Percentiles rank a stretch among this genome's conserved stretches.
Evolutionary conservation across 1,140 invertebrate genomes (phyloP).

Genomic region (Anoplophora glabripennis): DNA sequence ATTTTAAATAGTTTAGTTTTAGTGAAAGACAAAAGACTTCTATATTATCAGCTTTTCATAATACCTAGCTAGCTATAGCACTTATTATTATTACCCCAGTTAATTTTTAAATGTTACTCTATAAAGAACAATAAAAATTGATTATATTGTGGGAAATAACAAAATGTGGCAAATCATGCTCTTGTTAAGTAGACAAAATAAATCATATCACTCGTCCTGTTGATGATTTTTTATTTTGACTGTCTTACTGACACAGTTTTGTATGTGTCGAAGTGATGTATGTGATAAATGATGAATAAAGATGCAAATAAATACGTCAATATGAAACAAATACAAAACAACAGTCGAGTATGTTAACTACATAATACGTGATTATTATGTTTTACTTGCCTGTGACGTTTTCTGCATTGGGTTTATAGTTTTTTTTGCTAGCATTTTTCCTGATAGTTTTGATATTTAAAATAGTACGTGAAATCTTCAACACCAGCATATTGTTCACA

Average conservation of each 20-base stretch:
- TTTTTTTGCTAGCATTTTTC: too few species aligned
- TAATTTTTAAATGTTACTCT: constrained; percentile 40
- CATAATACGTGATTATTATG: too few species aligned
- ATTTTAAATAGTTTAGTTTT: constrained; percentile 17
- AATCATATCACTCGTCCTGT: constrained; percentile 51
- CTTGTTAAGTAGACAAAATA: constrained; percentile 47
- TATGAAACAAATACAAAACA: too few species aligned
- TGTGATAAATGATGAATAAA: too few species aligned
- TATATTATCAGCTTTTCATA: constrained; percentile 9
- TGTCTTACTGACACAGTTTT: background rate
- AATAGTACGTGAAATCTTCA: too few species aligned
- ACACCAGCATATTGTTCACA: too few species aligned
- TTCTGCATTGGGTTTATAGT: too few species aligned
- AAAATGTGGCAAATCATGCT: constrained; percentile 38
- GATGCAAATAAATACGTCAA: too few species aligned
- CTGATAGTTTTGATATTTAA: too few species aligned
- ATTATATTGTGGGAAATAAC: constrained; percentile 42
- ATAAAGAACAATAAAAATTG: constrained; percentile 38
- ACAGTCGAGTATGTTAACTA: too few species aligned
- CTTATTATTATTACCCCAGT: constrained; percentile 26
- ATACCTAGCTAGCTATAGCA: constrained; percentile 13
- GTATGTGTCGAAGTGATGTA: too few species aligned
- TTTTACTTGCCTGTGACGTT: too few species aligned
- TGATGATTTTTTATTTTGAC: constrained; percentile 31
- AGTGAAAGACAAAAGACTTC: constrained; percentile 17